A percentile compares a stretch with the other conserved stretches of the same genome.
phyloP scores from a whole-genome alignment of 2,888 invertebrate genomes.

The Rosalia funebris region DNA sequence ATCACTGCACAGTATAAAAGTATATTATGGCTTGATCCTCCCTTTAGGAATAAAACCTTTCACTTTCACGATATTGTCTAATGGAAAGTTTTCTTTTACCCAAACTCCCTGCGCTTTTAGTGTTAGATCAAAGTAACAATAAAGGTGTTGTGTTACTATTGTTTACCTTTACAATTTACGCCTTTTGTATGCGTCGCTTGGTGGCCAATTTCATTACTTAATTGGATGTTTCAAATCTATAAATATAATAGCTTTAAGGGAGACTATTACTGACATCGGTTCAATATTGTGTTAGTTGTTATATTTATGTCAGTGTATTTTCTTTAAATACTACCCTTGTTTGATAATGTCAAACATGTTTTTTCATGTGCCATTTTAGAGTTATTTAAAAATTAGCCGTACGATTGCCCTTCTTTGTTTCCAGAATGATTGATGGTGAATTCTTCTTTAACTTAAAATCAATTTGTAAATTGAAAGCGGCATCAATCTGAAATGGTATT shows the following conservation, averaged over 20 bases:
- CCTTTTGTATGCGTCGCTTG: conserved; percentile 45
- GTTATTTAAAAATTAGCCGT: conserved; percentile 13
- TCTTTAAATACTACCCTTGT: neutral
- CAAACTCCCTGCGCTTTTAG: conserved; percentile 29
- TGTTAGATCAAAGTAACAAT: conserved; percentile 42
- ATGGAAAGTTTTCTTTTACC: conserved; percentile 26
- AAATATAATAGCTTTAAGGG: conserved; percentile 22
- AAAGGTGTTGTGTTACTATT: conserved; percentile 49
- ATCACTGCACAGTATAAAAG: neutral
- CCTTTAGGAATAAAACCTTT: neutral
- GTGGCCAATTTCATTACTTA: conserved; percentile 51
- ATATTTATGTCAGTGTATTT: neutral
- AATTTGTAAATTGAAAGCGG: conserved; percentile 29
- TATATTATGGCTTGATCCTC: neutral
- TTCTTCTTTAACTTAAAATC: conserved; percentile 21
- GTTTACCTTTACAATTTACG: conserved; percentile 48
- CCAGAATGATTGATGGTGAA: conserved; percentile 29
- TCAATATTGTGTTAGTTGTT: neutral
- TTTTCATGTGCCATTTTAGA: neutral
- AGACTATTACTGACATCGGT: neutral
- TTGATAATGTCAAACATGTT: neutral
- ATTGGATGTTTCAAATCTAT: conserved; percentile 38
- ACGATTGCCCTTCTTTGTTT: conserved; percentile 19
- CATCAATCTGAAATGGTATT: conserved; percentile 44
- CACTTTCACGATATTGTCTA: conserved; percentile 24